Percentiles rank a stretch among this genome's conserved stretches.
These are phyloP conservation scores for Helicoverpa assulta DNA, from an alignment of 2,888 invertebrate genomes.

Conservation along the genomic window DNA sequence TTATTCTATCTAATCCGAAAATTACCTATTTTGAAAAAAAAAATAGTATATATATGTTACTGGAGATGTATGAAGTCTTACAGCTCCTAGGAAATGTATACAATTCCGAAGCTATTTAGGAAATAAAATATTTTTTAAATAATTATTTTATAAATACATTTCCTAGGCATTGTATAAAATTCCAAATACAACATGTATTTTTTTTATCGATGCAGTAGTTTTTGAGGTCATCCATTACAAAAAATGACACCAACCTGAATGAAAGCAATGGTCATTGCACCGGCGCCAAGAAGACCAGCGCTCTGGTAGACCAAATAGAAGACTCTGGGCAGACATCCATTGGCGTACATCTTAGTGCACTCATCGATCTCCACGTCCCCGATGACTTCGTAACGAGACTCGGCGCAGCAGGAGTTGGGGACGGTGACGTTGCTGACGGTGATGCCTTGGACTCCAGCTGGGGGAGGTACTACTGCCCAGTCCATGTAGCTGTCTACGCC, in stretches of 20 bases:
- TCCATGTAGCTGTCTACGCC: slow-evolving; percentile 91
- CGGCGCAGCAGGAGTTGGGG: slow-evolving; percentile 91
- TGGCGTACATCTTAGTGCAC: slow-evolving; percentile 83
- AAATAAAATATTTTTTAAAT: no score
- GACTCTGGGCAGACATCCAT: slow-evolving; percentile 91
- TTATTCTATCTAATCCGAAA: no score
- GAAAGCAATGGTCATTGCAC: slow-evolving; percentile 94
- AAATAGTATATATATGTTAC: no score
- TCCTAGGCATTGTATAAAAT: no score
- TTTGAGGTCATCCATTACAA: no score
- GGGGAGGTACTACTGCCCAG: slow-evolving; percentile 86
- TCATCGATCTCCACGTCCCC: slow-evolving; percentile 66
- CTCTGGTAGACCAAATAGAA: slow-evolving; percentile 92
- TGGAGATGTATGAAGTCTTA: no score
- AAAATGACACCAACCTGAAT: slow-evolving; percentile 91
- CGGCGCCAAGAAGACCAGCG: slow-evolving; percentile 93
- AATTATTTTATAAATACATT: no score
- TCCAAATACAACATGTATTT: no score
- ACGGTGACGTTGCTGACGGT: slow-evolving; percentile 83
- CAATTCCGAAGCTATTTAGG: no score
- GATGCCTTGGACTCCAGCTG: slow-evolving; percentile 72
- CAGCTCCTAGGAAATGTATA: no score
- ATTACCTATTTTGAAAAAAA: no score
- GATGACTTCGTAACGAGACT: slow-evolving; percentile 64
- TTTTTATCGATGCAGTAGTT: no score